A percentile compares a stretch with the other conserved stretches of the same genome.
Conservation (phyloP, 2,797 vertebrate genomes). For the Esox lucius region DNA sequence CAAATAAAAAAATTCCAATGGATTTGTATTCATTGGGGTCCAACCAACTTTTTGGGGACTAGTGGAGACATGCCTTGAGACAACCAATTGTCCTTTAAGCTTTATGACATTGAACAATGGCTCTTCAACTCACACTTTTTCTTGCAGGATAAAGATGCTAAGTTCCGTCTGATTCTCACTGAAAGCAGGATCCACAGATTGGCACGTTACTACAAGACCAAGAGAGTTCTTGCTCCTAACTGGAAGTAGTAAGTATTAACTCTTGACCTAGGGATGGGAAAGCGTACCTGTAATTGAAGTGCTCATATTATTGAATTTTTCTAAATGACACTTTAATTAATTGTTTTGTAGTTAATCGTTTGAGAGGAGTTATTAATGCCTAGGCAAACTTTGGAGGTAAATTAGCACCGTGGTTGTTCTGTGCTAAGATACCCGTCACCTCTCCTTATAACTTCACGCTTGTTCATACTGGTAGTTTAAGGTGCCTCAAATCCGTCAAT, state of each 20-base stretch:
- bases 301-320: neutral
- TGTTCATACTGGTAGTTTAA: neutral
- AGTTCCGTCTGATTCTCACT: slow-evolving; percentile 97
- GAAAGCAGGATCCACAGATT: slow-evolving; percentile 97
- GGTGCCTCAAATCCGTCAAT: too few species aligned
- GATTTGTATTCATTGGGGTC: too few species aligned
- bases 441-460: slow-evolving; percentile 21
- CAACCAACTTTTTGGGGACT: too few species aligned
- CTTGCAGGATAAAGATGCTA: slow-evolving; percentile 93
- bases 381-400: slow-evolving; percentile 75
- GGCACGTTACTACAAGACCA: slow-evolving; percentile 98
- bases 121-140: neutral
- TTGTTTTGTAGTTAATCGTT: slow-evolving; percentile 72
- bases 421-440: slow-evolving; percentile 79
- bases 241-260: slow-evolving; percentile 95
- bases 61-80: too few species aligned
- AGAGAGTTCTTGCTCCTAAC: slow-evolving; percentile 95
- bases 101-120: too few species aligned
- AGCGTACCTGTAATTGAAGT: neutral
- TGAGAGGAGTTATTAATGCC: slow-evolving; percentile 78
- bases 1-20: too few species aligned
- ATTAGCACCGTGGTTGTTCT: slow-evolving; percentile 73
- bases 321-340: slow-evolving; percentile 65
- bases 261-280: neutral
- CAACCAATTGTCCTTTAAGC: too few species aligned